Percentiles rank a stretch among this genome's conserved stretches.
Evolutionary conservation across 2,113 vertebrate species (phyloP).

Genomic region (Pollimyrus isidori): DNA sequence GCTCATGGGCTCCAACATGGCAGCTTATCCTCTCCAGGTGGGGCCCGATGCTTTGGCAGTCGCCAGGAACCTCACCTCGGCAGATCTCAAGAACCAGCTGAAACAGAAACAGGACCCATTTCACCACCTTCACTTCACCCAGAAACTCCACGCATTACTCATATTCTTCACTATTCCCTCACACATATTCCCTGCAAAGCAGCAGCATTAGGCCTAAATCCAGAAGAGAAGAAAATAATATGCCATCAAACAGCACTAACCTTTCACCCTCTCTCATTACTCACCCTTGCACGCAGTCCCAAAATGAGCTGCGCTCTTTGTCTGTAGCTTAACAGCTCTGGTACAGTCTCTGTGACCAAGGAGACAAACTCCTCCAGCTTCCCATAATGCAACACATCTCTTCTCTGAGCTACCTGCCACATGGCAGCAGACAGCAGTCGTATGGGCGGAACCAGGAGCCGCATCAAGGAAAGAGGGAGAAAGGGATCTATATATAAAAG

Average conservation of each 20-base stretch:
- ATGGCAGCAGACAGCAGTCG: slow-evolving; percentile 38
- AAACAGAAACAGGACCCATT: slow-evolving; percentile 10
- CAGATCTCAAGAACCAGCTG: slow-evolving; percentile 59
- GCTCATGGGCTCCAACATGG: slow-evolving; percentile 21
- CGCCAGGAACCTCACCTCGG: slow-evolving; percentile 45
- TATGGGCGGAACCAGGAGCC: slow-evolving; percentile 12
- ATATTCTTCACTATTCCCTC: background rate
- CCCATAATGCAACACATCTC: slow-evolving; percentile 36
- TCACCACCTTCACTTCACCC: background rate
- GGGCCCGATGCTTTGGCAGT: slow-evolving; percentile 44
- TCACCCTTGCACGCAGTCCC: slow-evolving; percentile 52
- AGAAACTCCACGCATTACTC: background rate
- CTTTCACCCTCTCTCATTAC: background rate
- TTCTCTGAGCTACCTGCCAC: slow-evolving; percentile 39
- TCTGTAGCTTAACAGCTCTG: slow-evolving; percentile 44
- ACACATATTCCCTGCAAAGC: background rate
- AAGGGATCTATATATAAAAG: background rate
- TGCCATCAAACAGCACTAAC: background rate
- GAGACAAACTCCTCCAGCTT: slow-evolving; percentile 44
- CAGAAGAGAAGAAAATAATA: background rate
- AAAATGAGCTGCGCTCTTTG: slow-evolving; percentile 49
- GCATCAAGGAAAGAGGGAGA: background rate
- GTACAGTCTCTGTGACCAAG: slow-evolving; percentile 33
- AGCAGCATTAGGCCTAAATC: background rate
- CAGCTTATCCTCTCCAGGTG: slow-evolving; percentile 51